These are phyloP conservation scores for Daubentonia madagascariensis DNA, from an alignment of 2,113 vertebrate genomes.

Conservation along the genomic window DNA sequence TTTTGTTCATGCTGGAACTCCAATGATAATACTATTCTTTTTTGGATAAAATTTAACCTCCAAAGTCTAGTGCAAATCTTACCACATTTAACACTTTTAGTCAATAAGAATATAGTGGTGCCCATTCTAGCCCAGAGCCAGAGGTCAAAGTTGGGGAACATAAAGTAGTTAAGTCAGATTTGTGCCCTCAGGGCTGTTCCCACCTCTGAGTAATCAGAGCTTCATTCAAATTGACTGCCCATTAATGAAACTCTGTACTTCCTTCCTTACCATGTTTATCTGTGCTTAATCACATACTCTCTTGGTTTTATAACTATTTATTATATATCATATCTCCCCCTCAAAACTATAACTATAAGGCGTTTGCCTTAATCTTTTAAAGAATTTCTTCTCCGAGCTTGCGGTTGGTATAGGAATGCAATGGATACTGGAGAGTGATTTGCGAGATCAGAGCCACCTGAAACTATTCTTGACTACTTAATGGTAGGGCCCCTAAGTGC, in stretches of 20 bases:
- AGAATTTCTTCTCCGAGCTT: not conserved
- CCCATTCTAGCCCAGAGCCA: not conserved
- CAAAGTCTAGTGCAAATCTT: not conserved
- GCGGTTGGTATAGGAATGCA: not conserved
- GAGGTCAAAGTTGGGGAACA: not conserved
- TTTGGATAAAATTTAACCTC: not conserved
- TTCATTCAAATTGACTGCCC: not conserved
- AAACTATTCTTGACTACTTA: not conserved
- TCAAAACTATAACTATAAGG: not conserved
- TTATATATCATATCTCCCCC: not conserved
- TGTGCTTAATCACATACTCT: not conserved
- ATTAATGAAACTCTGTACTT: not conserved
- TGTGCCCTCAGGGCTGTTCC: not conserved
- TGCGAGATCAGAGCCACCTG: not conserved
- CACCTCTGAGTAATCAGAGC: accelerated
- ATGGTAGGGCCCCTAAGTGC: too few relatives aligned
- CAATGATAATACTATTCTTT: not conserved
- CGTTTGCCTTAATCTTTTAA: not conserved
- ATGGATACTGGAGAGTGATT: not conserved
- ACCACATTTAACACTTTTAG: not conserved
- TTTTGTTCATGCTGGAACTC: not conserved
- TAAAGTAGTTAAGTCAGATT: not conserved
- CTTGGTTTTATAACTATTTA: not conserved
- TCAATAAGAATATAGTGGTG: not conserved
- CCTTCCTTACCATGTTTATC: not conserved